These are phyloP conservation scores for Nycticryphes semicollaris DNA, from an alignment of 2,113 vertebrate genomes.

Conservation along the genomic window DNA sequence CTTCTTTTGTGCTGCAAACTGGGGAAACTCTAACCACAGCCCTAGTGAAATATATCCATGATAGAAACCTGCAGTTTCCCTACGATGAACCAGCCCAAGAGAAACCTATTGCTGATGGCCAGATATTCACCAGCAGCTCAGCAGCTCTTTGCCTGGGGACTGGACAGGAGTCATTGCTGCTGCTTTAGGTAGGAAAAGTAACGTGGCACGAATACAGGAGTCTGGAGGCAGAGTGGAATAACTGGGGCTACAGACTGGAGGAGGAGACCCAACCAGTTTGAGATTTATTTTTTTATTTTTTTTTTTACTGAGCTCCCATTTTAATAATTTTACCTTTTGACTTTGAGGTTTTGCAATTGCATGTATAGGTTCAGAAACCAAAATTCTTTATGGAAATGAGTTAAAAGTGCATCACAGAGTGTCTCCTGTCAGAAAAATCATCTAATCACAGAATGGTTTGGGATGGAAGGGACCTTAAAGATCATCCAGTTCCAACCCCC, in stretches of 20 bases:
- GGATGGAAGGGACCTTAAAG: no score
- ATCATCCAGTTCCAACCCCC: no score
- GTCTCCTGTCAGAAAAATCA: background rate
- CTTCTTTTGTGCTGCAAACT: background rate
- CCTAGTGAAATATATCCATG: accelerated
- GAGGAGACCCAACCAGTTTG: background rate
- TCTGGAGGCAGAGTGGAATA: background rate
- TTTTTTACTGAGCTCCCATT: background rate
- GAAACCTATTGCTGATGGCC: background rate
- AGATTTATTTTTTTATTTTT: background rate
- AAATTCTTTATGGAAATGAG: background rate
- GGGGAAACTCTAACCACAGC: background rate
- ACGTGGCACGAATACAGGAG: accelerated
- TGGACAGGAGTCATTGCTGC: background rate
- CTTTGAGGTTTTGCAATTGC: background rate
- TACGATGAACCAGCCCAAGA: background rate
- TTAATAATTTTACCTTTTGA: background rate
- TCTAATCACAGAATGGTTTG: no score
- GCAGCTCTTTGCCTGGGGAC: background rate
- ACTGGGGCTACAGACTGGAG: accelerated
- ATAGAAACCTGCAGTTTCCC: background rate
- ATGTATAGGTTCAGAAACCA: background rate
- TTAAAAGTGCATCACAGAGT: background rate
- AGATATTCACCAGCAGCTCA: no score
- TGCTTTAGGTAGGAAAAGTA: background rate